phyloP scores from a whole-genome alignment of 2,797 vertebrate species.

The Craterocephalus amniculus region DNA sequence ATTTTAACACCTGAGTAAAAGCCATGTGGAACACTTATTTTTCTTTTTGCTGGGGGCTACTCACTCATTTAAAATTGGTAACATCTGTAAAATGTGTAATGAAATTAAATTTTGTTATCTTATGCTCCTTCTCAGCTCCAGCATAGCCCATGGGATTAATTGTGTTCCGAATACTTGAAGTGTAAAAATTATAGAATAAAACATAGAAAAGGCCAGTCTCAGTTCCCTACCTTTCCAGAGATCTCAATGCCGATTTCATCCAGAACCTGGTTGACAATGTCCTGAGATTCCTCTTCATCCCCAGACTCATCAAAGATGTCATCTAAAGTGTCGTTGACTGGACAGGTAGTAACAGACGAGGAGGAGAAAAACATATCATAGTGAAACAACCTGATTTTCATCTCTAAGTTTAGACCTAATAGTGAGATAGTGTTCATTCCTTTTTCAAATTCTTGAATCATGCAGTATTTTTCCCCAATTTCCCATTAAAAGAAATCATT shows the following conservation, averaged over 20 bases:
- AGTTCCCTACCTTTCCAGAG: constrained; percentile 90
- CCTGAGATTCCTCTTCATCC: constrained; percentile 98
- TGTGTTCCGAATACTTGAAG: neutral
- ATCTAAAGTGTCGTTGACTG: constrained; percentile 96
- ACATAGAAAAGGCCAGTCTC: neutral
- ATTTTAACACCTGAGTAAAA: constrained; percentile 45
- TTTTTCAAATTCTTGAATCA: neutral
- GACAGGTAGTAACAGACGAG: constrained; percentile 8
- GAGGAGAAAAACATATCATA: constrained; percentile 7
- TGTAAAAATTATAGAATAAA: neutral
- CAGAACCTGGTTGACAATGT: constrained; percentile 97
- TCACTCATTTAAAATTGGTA: constrained; percentile 9
- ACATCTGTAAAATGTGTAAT: constrained; percentile 13
- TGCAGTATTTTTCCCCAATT: neutral
- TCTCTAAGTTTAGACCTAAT: constrained; percentile 24
- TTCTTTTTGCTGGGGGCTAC: constrained; percentile 19
- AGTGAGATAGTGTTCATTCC: neutral
- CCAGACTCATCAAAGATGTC: constrained; percentile 96
- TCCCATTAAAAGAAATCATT: neutral
- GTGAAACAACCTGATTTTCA: constrained; percentile 29
- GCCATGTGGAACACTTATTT: constrained; percentile 37
- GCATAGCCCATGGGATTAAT: neutral
- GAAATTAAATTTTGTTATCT: neutral
- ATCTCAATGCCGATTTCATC: constrained; percentile 99
- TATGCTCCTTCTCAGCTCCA: neutral